Conservation (phyloP, 2,113 vertebrate species). For the Siniperca knerii region DNA sequence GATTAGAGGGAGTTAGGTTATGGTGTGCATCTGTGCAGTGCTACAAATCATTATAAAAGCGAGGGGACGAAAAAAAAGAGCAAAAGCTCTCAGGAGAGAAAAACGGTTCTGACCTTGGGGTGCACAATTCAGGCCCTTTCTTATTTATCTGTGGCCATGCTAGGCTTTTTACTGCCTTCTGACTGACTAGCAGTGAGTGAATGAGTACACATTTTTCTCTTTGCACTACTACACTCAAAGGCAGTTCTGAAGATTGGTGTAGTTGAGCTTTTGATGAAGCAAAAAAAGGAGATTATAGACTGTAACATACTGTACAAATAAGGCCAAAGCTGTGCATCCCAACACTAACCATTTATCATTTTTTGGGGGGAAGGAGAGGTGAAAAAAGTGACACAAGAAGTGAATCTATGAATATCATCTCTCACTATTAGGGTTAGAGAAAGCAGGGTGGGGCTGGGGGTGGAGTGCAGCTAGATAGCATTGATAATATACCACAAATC, state of each 20-base stretch:
- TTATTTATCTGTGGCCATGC: constrained; percentile 73
- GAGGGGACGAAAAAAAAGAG: constrained; percentile 66
- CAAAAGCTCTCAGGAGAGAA: constrained; percentile 76
- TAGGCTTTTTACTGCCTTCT: constrained; percentile 72
- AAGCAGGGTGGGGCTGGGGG: constrained; percentile 51
- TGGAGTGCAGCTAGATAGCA: constrained; percentile 51
- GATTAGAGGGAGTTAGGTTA: constrained; percentile 68
- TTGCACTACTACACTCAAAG: constrained; percentile 49
- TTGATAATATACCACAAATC: constrained; percentile 40
- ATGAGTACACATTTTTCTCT: constrained; percentile 47
- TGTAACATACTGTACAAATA: constrained; percentile 38
- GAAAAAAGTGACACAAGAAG: constrained; percentile 62
- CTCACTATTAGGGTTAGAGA: constrained; percentile 70
- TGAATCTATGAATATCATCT: constrained; percentile 67
- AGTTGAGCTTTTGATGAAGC: constrained; percentile 46
- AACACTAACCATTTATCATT: constrained; percentile 65
- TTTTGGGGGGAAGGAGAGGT: constrained; percentile 26
- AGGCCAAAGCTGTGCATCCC: constrained; percentile 78
- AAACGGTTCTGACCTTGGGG: constrained; percentile 80
- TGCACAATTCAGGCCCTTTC: constrained; percentile 79
- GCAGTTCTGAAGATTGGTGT: constrained; percentile 36
- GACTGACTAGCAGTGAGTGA: constrained; percentile 59
- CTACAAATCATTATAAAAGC: constrained; percentile 78
- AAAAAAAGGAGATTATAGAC: constrained; percentile 42
- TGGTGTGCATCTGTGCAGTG: constrained; percentile 71